phyloP scores from a whole-genome alignment of 2,888 invertebrate species.

The Theretra japonica region DNA sequence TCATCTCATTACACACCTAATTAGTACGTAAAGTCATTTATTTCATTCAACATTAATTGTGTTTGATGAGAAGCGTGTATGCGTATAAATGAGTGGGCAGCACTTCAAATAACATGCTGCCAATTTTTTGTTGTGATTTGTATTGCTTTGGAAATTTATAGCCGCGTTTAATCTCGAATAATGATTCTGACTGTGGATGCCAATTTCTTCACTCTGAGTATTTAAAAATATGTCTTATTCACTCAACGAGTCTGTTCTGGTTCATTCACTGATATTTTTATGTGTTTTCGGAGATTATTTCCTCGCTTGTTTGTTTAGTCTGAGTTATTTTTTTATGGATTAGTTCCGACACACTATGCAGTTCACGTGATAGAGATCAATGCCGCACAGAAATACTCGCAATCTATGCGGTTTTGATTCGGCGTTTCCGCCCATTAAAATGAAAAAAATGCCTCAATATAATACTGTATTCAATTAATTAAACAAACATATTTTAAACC shows the following conservation, averaged over 20 bases:
- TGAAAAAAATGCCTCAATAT: too few species aligned
- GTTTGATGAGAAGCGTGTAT: background rate
- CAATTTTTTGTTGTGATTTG: background rate
- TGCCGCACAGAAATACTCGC: too few species aligned
- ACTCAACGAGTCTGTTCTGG: background rate
- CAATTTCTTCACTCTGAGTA: background rate
- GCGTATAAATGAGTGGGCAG: background rate
- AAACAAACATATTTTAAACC: too few species aligned
- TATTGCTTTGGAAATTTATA: background rate
- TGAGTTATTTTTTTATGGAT: background rate
- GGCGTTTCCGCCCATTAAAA: too few species aligned
- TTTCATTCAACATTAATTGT: background rate
- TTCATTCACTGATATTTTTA: background rate
- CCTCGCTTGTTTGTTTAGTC: background rate
- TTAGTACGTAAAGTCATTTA: background rate
- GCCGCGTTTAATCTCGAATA: background rate
- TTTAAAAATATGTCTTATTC: constrained; percentile 6
- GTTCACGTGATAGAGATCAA: too few species aligned
- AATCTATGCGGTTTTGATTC: too few species aligned
- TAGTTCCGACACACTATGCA: too few species aligned
- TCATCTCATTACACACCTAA: background rate
- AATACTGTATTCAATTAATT: too few species aligned
- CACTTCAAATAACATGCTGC: background rate
- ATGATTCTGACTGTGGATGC: background rate
- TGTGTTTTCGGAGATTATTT: background rate